These are phyloP conservation scores for Sarotherodon lohbergeri DNA, from an alignment of 2,113 vertebrate species.

Conservation along the genomic window DNA sequence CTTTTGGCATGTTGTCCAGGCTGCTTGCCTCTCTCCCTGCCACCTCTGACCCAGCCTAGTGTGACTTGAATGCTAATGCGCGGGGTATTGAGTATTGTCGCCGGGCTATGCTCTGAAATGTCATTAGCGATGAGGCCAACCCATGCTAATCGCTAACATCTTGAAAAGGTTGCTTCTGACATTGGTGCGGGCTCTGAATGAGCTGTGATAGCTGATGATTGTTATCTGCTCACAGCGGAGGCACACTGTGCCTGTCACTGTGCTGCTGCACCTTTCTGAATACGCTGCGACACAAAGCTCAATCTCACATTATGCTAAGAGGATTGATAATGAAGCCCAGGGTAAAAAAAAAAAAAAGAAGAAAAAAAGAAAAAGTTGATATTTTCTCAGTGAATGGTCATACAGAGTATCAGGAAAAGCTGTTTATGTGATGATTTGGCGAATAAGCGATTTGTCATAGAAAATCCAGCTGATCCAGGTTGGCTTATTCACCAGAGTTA, in stretches of 20 bases:
- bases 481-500: conserved; percentile 47
- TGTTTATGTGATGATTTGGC: conserved; percentile 57
- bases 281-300: conserved; percentile 28
- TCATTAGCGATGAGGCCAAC: conserved; percentile 46
- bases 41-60: conserved; percentile 41
- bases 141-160: conserved; percentile 56
- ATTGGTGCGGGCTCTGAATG: conserved; percentile 30
- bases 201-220: conserved; percentile 30
- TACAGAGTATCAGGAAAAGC: conserved; percentile 36
- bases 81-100: conserved; percentile 26
- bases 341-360: conserved; percentile 1
- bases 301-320: conserved; percentile 46
- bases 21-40: conserved; percentile 24
- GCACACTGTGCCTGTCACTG: background rate
- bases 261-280: conserved; percentile 44
- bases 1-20: conserved; percentile 48
- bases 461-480: conserved; percentile 61
- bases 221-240: conserved; percentile 32
- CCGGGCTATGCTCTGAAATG: conserved; percentile 40
- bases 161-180: conserved; percentile 54
- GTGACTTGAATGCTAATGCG: conserved; percentile 54
- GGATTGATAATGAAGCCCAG: conserved; percentile 52
- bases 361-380: conserved; percentile 19
- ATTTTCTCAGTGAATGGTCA: conserved; percentile 45
- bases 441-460: conserved; percentile 56